These are phyloP conservation scores for Halocynthia aurantium DNA, from an alignment of 23 tunicate species.

Conservation along the genomic window DNA sequence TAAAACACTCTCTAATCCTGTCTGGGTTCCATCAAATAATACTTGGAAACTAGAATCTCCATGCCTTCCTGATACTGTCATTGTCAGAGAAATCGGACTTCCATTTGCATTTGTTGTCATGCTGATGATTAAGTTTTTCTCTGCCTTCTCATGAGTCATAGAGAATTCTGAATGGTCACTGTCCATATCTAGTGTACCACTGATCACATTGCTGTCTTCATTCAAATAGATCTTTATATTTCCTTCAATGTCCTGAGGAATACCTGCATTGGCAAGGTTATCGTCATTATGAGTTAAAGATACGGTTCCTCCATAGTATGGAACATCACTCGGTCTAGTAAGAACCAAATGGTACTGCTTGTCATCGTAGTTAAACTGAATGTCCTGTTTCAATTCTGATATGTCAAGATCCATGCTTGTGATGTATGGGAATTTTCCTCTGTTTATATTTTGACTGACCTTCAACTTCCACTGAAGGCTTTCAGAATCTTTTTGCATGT, in stretches of 20 bases:
- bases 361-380: no score
- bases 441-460: constrained; percentile 12
- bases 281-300: not conserved
- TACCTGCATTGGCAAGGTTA: not conserved
- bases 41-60: not conserved
- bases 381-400: no score
- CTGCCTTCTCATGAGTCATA: no score
- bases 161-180: no score
- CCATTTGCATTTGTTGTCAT: not conserved
- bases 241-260: not conserved
- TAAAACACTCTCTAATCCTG: not conserved
- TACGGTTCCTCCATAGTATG: no score
- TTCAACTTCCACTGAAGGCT: not conserved
- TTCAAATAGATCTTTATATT: no score
- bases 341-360: no score
- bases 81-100: not conserved
- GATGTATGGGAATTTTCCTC: not conserved
- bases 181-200: no score
- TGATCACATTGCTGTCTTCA: no score
- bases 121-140: not conserved
- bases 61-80: not conserved
- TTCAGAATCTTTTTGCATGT: not conserved
- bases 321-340: no score
- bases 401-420: no score
- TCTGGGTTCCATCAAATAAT: not conserved